These are phyloP conservation scores for Peromyscus nudipes DNA, from an alignment of 2,797 vertebrate species.

Conservation along the genomic window DNA sequence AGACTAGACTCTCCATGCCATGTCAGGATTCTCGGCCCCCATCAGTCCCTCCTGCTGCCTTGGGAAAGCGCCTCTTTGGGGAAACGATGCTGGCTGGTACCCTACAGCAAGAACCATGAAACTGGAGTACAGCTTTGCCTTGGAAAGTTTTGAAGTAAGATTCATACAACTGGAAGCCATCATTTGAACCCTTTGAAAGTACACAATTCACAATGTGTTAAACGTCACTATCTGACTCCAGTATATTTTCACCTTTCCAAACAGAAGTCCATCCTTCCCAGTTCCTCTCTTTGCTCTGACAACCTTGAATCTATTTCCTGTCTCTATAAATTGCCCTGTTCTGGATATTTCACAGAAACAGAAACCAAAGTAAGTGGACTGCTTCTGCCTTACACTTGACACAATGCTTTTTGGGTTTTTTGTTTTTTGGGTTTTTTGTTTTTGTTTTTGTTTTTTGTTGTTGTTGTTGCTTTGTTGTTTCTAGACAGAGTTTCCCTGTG, in stretches of 20 bases:
- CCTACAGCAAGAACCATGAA: not conserved
- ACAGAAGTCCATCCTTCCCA: not conserved
- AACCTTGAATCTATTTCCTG: slow-evolving; percentile 2
- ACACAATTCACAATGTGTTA: not conserved
- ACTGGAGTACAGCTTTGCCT: not conserved
- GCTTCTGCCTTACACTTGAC: slow-evolving; percentile 3
- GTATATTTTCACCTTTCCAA: not conserved
- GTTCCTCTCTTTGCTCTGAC: not conserved
- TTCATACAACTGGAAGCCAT: not conserved
- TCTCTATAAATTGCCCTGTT: not conserved
- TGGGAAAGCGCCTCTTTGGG: not conserved
- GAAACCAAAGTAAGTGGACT: not conserved
- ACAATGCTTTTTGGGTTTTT: not conserved
- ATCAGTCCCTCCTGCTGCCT: not conserved
- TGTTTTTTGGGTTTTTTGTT: no score
- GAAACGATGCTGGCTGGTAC: not conserved
- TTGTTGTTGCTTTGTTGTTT: not conserved
- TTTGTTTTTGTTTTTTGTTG: no score
- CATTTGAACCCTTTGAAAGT: slow-evolving; percentile 10
- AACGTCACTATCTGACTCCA: not conserved
- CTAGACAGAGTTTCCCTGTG: not conserved
- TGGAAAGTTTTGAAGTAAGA: not conserved
- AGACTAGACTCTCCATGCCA: not conserved
- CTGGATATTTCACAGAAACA: not conserved
- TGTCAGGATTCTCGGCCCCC: not conserved